These are phyloP conservation scores for Syngnathoides biaculeatus DNA, from an alignment of 2,113 vertebrate species.

Conservation along the genomic window DNA sequence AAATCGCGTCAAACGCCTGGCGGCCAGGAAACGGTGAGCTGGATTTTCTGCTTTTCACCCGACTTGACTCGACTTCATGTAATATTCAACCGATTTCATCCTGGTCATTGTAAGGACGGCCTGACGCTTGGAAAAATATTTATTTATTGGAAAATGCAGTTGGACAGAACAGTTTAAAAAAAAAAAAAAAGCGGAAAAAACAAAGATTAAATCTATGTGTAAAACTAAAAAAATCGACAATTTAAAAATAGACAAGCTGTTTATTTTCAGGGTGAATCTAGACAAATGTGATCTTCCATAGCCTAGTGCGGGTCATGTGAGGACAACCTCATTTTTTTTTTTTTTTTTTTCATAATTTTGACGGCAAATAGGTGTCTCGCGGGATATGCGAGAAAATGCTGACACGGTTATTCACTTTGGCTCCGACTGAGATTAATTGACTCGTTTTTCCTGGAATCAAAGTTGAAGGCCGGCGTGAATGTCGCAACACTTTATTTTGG, in stretches of 20 bases:
- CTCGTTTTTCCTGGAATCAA: background rate
- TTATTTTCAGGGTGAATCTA: too few relatives aligned
- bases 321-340: constrained; percentile 30
- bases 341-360: constrained; percentile 32
- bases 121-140: too few relatives aligned
- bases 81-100: constrained; percentile 31
- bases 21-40: constrained; percentile 49
- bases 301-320: constrained; percentile 13
- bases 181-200: too few relatives aligned
- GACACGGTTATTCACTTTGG: constrained; percentile 1
- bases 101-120: constrained; percentile 1
- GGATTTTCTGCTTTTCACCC: constrained; percentile 7
- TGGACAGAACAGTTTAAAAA: too few relatives aligned
- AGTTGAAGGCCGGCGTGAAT: background rate
- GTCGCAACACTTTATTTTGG: background rate
- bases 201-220: too few relatives aligned
- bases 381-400: constrained; percentile 20
- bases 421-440: too few relatives aligned
- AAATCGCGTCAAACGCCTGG: constrained; percentile 36
- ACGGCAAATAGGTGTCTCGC: constrained; percentile 31
- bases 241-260: too few relatives aligned
- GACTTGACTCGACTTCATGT: background rate
- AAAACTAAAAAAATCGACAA: too few relatives aligned
- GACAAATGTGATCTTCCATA: too few relatives aligned
- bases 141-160: too few relatives aligned